Percentiles rank a stretch among this genome's conserved stretches.
phyloP scores from a whole-genome alignment of 2,113 vertebrate species.

The Mormyrus iriodes region DNA sequence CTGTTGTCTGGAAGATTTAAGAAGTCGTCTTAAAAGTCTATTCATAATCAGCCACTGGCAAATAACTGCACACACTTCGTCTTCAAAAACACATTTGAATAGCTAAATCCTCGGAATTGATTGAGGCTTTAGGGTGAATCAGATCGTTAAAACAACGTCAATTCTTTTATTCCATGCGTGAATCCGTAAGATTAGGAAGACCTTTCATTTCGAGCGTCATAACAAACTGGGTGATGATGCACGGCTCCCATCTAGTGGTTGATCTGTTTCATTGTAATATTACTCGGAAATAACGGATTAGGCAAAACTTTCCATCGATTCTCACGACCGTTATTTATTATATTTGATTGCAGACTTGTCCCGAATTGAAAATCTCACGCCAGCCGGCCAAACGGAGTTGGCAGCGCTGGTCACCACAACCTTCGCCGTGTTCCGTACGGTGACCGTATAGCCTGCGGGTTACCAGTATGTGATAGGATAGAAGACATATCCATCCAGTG shows the following conservation, averaged over 20 bases:
- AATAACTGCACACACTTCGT: not conserved
- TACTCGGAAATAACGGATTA: not conserved
- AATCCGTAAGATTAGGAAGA: not conserved
- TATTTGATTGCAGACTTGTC: too few relatives aligned
- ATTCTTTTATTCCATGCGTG: not conserved
- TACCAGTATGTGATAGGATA: conserved; percentile 58
- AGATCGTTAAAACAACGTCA: not conserved
- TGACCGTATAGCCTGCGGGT: conserved; percentile 54
- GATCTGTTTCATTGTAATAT: not conserved
- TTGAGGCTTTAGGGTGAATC: not conserved
- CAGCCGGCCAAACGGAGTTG: too few relatives aligned
- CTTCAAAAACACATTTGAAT: not conserved
- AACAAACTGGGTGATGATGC: not conserved
- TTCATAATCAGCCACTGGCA: not conserved
- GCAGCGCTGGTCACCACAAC: too few relatives aligned
- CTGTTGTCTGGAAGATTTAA: not conserved
- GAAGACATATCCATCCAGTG: conserved; percentile 58
- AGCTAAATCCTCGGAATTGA: not conserved
- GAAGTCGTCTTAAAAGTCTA: not conserved
- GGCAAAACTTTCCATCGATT: not conserved
- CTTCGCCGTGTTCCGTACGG: conserved; percentile 28
- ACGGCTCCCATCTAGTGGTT: not conserved
- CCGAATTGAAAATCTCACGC: too few relatives aligned
- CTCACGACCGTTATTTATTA: not conserved
- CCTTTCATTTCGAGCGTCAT: not conserved